A percentile compares a stretch with the other conserved stretches of the same genome.
These are phyloP conservation scores for Parus major DNA, from an alignment of 2,113 vertebrate species.

Conservation along the genomic window DNA sequence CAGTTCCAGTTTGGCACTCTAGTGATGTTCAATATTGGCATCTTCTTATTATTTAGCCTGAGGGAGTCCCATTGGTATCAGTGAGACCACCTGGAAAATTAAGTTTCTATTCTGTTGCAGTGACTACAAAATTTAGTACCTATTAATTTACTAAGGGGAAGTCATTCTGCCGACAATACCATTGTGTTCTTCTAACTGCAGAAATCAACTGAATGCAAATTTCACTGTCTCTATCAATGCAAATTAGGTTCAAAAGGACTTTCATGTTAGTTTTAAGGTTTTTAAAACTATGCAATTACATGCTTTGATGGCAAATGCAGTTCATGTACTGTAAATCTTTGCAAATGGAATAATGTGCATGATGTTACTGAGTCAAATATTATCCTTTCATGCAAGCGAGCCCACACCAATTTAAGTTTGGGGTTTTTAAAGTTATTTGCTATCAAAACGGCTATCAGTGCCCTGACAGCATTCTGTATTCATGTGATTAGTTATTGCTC, in stretches of 20 bases:
- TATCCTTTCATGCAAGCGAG: neutral
- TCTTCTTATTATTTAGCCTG: neutral
- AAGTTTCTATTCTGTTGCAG: neutral
- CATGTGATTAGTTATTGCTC: neutral
- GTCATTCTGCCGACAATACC: neutral
- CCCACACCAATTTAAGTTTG: neutral
- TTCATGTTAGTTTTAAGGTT: neutral
- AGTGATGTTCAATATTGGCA: neutral
- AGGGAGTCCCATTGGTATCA: neutral
- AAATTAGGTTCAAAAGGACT: neutral
- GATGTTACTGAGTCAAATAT: neutral
- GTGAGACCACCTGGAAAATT: slow-evolving; percentile 33
- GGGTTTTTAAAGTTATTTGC: neutral
- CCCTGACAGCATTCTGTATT: neutral
- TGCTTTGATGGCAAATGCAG: neutral
- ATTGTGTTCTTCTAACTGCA: neutral
- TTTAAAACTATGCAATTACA: neutral
- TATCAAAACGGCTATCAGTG: neutral
- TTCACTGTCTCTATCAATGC: neutral
- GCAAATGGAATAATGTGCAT: neutral
- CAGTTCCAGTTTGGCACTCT: neutral
- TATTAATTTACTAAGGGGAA: slow-evolving; percentile 2
- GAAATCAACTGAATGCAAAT: slow-evolving; percentile 1
- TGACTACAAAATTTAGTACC: slow-evolving; percentile 23
- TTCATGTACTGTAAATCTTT: neutral